Evolutionary conservation across 2,888 invertebrate genomes (phyloP).

Genomic region (Phlogophora meticulosa): DNA sequence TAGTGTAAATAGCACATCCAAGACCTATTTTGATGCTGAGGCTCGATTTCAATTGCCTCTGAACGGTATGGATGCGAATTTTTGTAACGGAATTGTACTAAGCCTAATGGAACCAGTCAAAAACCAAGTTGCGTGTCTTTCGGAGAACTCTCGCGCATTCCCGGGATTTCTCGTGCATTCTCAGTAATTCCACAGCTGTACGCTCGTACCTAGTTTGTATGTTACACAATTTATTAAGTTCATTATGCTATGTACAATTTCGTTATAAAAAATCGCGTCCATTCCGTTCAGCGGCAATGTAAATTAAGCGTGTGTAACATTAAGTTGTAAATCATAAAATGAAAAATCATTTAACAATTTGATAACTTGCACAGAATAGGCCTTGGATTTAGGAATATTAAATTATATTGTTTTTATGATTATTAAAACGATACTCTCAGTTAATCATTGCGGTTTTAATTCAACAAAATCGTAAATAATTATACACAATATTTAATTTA

Average conservation of each 20-base stretch:
- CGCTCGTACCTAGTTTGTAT: no score
- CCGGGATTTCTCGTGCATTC: no score
- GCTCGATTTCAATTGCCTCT: no score
- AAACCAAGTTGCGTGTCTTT: background rate
- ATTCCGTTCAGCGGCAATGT: no score
- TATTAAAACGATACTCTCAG: conserved; percentile 79
- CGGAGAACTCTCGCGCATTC: no score
- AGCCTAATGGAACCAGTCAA: background rate
- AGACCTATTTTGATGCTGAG: conserved; percentile 74
- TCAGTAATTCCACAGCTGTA: no score
- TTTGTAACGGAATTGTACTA: no score
- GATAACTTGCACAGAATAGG: conserved; percentile 70
- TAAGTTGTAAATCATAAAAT: background rate
- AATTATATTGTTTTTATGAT: conserved; percentile 84
- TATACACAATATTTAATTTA: background rate
- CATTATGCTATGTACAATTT: no score
- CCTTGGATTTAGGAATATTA: conserved; percentile 78
- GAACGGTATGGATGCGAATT: no score
- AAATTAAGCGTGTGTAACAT: background rate
- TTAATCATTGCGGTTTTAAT: conserved; percentile 64
- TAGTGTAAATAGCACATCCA: conserved; percentile 72
- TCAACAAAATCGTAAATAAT: background rate
- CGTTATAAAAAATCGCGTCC: no score
- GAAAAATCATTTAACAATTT: conserved; percentile 1
- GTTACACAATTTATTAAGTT: no score